Conservation (phyloP, 2,113 vertebrate genomes). For the Misgurnus mizolepis region DNA sequence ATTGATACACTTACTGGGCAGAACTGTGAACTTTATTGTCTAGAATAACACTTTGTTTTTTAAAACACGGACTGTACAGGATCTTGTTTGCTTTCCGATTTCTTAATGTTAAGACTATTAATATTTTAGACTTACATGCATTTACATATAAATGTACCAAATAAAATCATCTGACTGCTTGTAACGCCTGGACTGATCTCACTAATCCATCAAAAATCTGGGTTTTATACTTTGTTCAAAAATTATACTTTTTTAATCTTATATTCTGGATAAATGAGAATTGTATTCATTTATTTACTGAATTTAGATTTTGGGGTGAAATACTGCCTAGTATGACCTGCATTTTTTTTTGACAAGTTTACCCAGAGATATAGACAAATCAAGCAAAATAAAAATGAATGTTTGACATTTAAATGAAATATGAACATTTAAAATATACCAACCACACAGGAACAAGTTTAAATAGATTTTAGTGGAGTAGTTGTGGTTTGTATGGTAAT, state of each 20-base stretch:
- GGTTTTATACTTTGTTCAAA: no score
- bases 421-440: background rate
- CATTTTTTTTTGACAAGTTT: no score
- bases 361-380: no score
- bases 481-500: conserved; percentile 38
- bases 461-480: background rate
- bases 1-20: conserved; percentile 26
- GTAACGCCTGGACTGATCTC: background rate
- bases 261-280: no score
- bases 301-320: no score
- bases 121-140: conserved; percentile 4
- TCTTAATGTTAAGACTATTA: conserved; percentile 13
- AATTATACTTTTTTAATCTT: no score
- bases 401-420: no score
- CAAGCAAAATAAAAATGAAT: no score
- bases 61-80: conserved; percentile 22
- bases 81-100: conserved; percentile 29
- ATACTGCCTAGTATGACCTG: no score
- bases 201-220: no score
- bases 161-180: background rate
- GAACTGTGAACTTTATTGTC: conserved; percentile 38
- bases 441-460: background rate
- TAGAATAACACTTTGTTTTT: conserved; percentile 43
- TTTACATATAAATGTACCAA: background rate
- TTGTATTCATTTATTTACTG: no score